Evolutionary conservation across 2,113 vertebrate species (phyloP), one percentile per base, ranked within the genome.

Genomic region (Phyllopteryx taeniolatus): DNA sequence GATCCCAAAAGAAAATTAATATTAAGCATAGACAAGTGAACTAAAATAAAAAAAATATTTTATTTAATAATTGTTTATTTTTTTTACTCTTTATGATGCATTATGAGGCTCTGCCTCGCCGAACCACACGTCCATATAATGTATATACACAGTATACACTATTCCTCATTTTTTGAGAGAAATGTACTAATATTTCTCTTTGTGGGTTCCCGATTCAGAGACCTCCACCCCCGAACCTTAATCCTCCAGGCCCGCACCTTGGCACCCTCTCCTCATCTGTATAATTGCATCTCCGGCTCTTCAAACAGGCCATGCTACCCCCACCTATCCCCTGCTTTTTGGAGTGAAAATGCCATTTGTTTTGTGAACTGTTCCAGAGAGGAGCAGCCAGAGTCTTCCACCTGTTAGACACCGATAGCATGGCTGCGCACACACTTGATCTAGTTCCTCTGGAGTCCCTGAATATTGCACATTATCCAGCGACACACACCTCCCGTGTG

Each of bases 341-440:
- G 39, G 46, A 75, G 71, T 73, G 62, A 59, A 86, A 86, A 86
- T 88, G 74, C 68, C 76, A 86, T 84, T 86, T 83, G 79, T 88
- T 86, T 87, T 64, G 42, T 14, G 13, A 84, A 80, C 74, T 69
- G 71, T 79, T 80, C 74, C 75, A 70, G 54, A 78, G 67, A 76
- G 46, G 70, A 86, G 77, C 71, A 76, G 82, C 77, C 82, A 81
- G 79, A 80, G 60, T 83, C 70, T 74, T 83, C 71, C 75, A 86
- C 80, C 84, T 89, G 82, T 87, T 85, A 78, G 64, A 79, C 78
- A 77, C 79, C 73, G 80, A 83, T 86, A 86, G 73, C 72, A 79
- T 20, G 7, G 14, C 11, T 19, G 57, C 61, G 70, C 74, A 70
- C 46, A n/a, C 20, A 39, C 62, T 59, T 51, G 47, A 53, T 65